Evolutionary conservation across 2,113 vertebrate genomes (phyloP).

Genomic region (Siniperca knerii): DNA sequence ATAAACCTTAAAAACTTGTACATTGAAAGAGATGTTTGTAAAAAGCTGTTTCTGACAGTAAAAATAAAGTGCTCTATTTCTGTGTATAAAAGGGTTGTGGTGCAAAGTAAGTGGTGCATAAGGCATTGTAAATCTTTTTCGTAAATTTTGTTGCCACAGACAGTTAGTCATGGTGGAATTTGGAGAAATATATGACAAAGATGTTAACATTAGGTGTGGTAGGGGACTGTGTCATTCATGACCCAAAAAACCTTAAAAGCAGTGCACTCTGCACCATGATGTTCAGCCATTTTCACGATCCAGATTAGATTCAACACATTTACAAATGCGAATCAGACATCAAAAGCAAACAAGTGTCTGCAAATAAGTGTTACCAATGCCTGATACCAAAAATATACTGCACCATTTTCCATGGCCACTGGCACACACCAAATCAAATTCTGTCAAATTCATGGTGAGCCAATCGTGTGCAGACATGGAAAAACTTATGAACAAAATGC

Average conservation of each 20-base stretch:
- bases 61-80: constrained; percentile 25
- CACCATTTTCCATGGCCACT: not conserved
- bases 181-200: not conserved
- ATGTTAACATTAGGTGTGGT: not conserved
- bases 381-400: not conserved
- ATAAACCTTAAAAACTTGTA: constrained; percentile 34
- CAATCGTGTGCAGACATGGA: not conserved
- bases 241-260: not conserved
- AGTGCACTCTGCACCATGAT: not conserved
- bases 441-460: not conserved
- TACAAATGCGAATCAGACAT: not conserved
- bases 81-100: not conserved
- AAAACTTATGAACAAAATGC: not conserved
- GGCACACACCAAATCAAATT: not conserved
- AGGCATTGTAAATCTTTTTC: not conserved
- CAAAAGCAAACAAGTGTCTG: too few species aligned
- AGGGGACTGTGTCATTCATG: not conserved
- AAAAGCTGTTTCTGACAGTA: not conserved
- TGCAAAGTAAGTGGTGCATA: not conserved
- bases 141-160: constrained; percentile 3
- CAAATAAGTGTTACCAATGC: not conserved
- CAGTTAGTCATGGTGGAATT: not conserved
- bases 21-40: constrained; percentile 15
- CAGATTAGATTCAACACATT: not conserved
- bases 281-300: constrained; percentile 1